Percentiles rank a stretch among this genome's conserved stretches.
These are phyloP conservation scores for Scaptomyza pallida DNA, from an alignment of 1,140 invertebrate genomes.

Conservation along the genomic window DNA sequence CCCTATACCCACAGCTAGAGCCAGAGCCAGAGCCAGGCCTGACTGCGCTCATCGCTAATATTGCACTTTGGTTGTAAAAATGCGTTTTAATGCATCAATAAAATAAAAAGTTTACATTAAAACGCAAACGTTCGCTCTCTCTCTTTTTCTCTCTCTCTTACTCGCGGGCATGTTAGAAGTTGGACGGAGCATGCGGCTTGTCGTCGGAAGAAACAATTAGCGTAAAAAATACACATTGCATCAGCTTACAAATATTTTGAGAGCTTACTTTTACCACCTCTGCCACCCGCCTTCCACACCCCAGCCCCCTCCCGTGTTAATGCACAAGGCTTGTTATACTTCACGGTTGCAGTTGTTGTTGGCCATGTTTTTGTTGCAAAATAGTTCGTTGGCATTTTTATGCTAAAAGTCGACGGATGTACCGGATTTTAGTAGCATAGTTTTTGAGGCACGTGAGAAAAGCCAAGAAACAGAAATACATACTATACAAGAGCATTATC, in stretches of 20 bases:
- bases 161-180: constrained; percentile 2
- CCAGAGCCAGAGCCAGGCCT: constrained; percentile 4
- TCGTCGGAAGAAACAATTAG: constrained; percentile 72
- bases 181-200: neutral
- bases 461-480: neutral
- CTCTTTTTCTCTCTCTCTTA: too few relatives aligned
- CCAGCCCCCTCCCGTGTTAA: constrained; percentile 33
- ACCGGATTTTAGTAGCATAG: constrained; percentile 52
- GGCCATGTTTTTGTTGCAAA: constrained; percentile 33
- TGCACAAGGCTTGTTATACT: constrained; percentile 39
- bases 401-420: constrained; percentile 47
- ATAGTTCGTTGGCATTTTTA: constrained; percentile 55
- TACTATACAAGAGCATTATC: constrained; percentile 4
- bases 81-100: constrained; percentile 84
- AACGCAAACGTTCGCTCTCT: constrained; percentile 28
- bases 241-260: constrained; percentile 50
- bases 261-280: neutral
- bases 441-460: constrained; percentile 16
- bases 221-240: constrained; percentile 65
- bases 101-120: constrained; percentile 83
- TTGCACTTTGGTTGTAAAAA: constrained; percentile 81
- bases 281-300: neutral
- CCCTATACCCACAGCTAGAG: too few relatives aligned
- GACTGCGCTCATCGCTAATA: constrained; percentile 60
- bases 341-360: neutral